phyloP scores from a whole-genome alignment of 2,797 vertebrate genomes.

The Iguana delicatissima region DNA sequence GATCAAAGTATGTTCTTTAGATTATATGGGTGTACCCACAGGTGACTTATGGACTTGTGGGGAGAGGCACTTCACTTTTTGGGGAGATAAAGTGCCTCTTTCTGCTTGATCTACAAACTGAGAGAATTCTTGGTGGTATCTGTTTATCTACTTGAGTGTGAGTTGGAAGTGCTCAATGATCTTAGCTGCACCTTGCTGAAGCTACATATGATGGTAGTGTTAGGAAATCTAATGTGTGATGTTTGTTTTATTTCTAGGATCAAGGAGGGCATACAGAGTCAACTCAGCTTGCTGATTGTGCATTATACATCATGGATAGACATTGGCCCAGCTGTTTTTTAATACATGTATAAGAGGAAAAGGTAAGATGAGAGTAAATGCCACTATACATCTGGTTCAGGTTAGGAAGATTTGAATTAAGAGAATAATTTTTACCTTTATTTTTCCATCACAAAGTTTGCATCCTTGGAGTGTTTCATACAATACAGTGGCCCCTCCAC shows the following conservation, averaged over 20 bases:
- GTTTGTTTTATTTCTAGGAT: conserved; percentile 75
- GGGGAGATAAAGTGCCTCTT: too few species aligned
- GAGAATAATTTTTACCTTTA: conserved; percentile 49
- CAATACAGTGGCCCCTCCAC: neutral
- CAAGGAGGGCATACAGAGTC: conserved; percentile 72
- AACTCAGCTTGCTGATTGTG: conserved; percentile 73
- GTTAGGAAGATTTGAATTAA: neutral
- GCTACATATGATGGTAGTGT: neutral
- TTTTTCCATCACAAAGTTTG: conserved; percentile 24
- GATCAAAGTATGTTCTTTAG: neutral
- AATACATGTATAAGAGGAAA: conserved; percentile 72
- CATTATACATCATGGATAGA: conserved; percentile 79
- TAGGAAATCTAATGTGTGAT: conserved; percentile 57
- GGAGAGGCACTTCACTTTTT: too few species aligned
- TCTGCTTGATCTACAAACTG: too few species aligned
- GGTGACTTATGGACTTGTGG: too few species aligned
- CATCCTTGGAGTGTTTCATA: conserved; percentile 25
- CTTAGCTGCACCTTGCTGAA: neutral
- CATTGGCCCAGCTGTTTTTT: conserved; percentile 72
- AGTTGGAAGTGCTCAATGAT: neutral
- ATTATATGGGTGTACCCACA: neutral
- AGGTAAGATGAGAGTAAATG: conserved; percentile 73
- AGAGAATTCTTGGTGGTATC: neutral
- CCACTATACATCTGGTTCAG: neutral
- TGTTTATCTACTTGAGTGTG: neutral